Evolutionary conservation across 2,888 invertebrate species (phyloP), one percentile per base, ranked within the genome.

Genomic region (Onchidella celtica): DNA sequence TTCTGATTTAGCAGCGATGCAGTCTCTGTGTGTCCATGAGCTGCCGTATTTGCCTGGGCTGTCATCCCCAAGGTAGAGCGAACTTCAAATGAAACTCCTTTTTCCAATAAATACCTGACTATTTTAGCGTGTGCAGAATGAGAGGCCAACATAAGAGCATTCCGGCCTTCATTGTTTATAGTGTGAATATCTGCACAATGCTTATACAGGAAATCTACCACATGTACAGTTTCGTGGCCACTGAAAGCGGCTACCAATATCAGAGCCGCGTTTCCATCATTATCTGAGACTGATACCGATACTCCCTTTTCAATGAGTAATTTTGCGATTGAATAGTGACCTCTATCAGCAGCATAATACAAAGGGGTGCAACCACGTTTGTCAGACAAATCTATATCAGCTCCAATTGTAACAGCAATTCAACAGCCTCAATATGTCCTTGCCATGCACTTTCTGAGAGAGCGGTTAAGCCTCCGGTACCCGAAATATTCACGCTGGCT

Each of bases 341-440:
- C 78, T 14, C 61, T 69, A 9, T n/a, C 6, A 32, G 78, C 36
- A 70, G 78, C 78, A 66, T 70, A 21, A 59, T 70, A 70, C 24
- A 78, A 40, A 59, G 78, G 34, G 21, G 69, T 78, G 27, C 61
- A 69, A 4, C 78, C 78, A 61, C 70, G 38, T 59, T 69, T 78
- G 68, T 78, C 78, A 38, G 78, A 57, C 11, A 40, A 11, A n/a
- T 78, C 34, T n/a, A 77, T 57, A 17, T 68, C 32, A 4, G 77
- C 34, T 3, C n/a, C n/a, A 34, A 14, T 34, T 55, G 1, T 27
- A 24, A 77, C 27, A 66, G 63, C 34, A 68, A 14, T 29, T 17
- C 21, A 3, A 78, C 69, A 4, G 57, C 36, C 1, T 61, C 17
- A 38, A n/a, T 1, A 14, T 70, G 59, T 3, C 78, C 78, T 14